Evolutionary conservation across 2,888 invertebrate genomes (phyloP).

Genomic region (Nasonia oneida): DNA sequence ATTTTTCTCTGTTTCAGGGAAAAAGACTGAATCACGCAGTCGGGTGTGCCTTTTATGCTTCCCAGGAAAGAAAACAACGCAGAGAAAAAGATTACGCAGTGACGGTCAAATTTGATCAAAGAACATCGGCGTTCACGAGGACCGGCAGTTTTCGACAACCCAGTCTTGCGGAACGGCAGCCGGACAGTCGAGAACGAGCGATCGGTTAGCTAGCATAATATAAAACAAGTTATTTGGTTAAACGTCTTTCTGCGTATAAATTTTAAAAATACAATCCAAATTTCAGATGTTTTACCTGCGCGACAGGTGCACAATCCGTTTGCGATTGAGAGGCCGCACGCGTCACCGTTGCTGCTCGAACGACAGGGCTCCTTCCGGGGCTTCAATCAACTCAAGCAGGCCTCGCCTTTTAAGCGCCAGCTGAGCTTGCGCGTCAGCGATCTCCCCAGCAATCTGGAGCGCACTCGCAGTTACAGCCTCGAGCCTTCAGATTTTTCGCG

Average conservation of each 20-base stretch:
- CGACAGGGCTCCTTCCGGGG: slow-evolving; percentile 97
- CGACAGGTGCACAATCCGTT: slow-evolving; percentile 91
- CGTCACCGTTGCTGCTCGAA: slow-evolving; percentile 95
- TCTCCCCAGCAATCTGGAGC: slow-evolving; percentile 96
- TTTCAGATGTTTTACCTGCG: slow-evolving; percentile 79
- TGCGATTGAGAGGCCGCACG: slow-evolving; percentile 97
- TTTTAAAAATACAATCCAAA: slow-evolving; percentile 9
- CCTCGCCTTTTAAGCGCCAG: slow-evolving; percentile 97
- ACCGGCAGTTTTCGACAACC: slow-evolving; percentile 95
- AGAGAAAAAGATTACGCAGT: slow-evolving; percentile 97
- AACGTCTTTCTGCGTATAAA: neutral
- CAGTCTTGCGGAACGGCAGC: slow-evolving; percentile 88
- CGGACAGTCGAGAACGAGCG: slow-evolving; percentile 81
- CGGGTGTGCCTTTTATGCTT: slow-evolving; percentile 99
- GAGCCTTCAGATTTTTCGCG: slow-evolving; percentile 78
- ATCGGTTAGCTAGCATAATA: slow-evolving; percentile 78
- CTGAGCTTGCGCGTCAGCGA: slow-evolving; percentile 96
- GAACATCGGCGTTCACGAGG: slow-evolving; percentile 94
- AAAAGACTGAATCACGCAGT: slow-evolving; percentile 99
- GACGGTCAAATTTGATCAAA: slow-evolving; percentile 94
- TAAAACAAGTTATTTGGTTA: neutral
- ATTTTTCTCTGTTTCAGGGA: slow-evolving; percentile 82
- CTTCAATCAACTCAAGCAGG: slow-evolving; percentile 89
- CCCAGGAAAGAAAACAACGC: slow-evolving; percentile 97
- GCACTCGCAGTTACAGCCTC: slow-evolving; percentile 81